Percentiles rank a stretch among this genome's conserved stretches.
Evolutionary conservation across 2,113 vertebrate genomes (phyloP).

Genomic region (Tretioscincus oriximinensis): DNA sequence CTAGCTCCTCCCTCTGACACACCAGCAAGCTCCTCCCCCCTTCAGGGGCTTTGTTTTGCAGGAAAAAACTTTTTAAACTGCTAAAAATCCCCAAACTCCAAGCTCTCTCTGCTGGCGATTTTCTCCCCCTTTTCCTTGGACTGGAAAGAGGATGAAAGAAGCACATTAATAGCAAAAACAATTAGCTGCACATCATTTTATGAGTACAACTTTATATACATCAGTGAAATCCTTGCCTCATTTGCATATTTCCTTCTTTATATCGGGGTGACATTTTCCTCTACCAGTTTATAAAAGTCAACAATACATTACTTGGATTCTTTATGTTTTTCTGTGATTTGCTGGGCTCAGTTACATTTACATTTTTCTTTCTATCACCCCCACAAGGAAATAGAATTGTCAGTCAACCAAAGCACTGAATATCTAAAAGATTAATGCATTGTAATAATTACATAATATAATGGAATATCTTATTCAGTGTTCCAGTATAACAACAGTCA

Average conservation of each 20-base stretch:
- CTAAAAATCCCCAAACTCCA: too few relatives aligned
- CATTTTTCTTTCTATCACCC: constrained; percentile 2
- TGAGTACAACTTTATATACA: not conserved
- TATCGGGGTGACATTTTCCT: not conserved
- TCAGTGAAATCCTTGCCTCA: not conserved
- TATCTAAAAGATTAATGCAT: constrained; percentile 52
- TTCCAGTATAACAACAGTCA: constrained; percentile 45
- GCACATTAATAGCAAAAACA: not conserved
- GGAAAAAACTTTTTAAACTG: too few relatives aligned
- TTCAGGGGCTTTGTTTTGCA: too few relatives aligned
- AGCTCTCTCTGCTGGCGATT: too few relatives aligned
- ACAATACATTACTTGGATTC: constrained; percentile 7
- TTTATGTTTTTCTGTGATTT: constrained; percentile 29
- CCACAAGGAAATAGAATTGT: constrained; percentile 29
- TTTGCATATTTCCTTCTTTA: not conserved
- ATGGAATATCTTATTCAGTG: constrained; percentile 38
- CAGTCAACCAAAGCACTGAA: constrained; percentile 37
- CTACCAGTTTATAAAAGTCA: not conserved
- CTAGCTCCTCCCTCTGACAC: too few relatives aligned
- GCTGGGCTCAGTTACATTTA: constrained; percentile 10
- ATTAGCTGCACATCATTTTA: not conserved
- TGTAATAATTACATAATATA: constrained; percentile 43
- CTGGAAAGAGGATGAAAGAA: too few relatives aligned
- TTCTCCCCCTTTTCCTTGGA: too few relatives aligned
- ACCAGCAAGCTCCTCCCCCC: too few relatives aligned